A percentile compares a stretch with the other conserved stretches of the same genome.
Conservation (phyloP, 1,140 invertebrate genomes). For the Nylanderia fulva region DNA sequence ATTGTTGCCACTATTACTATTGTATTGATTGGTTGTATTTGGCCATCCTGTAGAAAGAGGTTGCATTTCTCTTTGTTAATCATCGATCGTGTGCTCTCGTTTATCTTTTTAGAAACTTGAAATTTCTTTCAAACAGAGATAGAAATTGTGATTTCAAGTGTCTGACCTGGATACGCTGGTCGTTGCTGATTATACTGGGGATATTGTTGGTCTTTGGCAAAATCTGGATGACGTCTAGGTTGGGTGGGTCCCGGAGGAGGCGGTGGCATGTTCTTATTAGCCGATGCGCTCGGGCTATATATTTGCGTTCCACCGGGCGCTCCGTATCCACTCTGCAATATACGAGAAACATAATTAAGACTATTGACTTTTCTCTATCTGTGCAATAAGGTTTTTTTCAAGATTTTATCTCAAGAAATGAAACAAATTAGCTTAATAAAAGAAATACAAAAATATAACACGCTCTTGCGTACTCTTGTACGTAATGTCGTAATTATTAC, state of each 20-base stretch:
- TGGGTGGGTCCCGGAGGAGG: conserved; percentile 89
- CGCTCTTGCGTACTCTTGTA: no score
- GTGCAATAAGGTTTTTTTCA: conserved; percentile 6
- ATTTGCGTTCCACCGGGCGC: conserved; percentile 80
- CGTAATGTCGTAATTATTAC: conserved; percentile 19
- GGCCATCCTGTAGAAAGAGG: conserved; percentile 86
- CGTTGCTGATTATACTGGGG: conserved; percentile 88
- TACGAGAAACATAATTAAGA: neutral
- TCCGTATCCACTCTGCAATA: conserved; percentile 79
- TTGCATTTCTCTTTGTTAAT: neutral
- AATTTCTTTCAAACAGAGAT: neutral
- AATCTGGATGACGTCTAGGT: conserved; percentile 93
- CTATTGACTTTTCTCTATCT: neutral
- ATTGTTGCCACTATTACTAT: conserved; percentile 83
- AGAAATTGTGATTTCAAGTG: neutral
- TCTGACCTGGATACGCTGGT: conserved; percentile 84
- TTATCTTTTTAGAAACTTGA: neutral
- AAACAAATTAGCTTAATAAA: conserved; percentile 2
- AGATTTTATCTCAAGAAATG: conserved; percentile 3
- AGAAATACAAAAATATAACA: neutral
- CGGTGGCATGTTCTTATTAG: conserved; percentile 89
- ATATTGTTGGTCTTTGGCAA: conserved; percentile 92
- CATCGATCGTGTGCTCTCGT: neutral
- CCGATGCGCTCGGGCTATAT: conserved; percentile 76
- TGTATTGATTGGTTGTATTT: conserved; percentile 86